Evolutionary conservation across 2,888 invertebrate species (phyloP).

Genomic region (Seira musarum): DNA sequence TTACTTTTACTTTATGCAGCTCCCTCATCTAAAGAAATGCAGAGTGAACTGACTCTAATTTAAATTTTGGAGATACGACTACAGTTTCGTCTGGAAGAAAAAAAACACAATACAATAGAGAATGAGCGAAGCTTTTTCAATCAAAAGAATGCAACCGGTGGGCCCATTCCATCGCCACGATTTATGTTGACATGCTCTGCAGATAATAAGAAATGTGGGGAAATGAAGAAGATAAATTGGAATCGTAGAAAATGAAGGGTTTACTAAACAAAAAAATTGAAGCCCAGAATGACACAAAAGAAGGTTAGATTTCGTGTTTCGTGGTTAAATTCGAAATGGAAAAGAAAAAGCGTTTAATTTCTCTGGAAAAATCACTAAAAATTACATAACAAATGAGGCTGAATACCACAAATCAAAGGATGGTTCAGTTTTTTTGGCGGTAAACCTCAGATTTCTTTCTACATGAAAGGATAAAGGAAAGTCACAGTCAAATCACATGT

Average conservation of each 20-base stretch:
- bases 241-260: conserved; percentile 39
- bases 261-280: conserved; percentile 28
- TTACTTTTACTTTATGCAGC: not conserved
- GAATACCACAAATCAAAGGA: not conserved
- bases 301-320: not conserved
- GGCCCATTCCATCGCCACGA: conserved; percentile 44
- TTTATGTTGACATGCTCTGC: conserved; percentile 52
- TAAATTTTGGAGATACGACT: not conserved
- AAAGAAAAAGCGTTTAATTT: not conserved
- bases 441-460: conserved; percentile 13
- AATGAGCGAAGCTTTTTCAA: too few species aligned
- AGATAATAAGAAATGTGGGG: conserved; percentile 50
- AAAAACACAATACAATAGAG: not conserved
- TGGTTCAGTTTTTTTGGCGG: not conserved
- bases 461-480: conserved; percentile 43
- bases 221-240: not conserved
- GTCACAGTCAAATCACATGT: not conserved
- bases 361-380: conserved; percentile 1
- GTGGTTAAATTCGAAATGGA: not conserved
- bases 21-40: not conserved
- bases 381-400: not conserved
- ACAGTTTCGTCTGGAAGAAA: not conserved
- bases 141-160: conserved; percentile 45
- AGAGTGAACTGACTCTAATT: not conserved
- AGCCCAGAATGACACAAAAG: too few species aligned